Base-by-base conservation (phyloP, 2,797 vertebrate species). In the Gila robusta region DNA sequence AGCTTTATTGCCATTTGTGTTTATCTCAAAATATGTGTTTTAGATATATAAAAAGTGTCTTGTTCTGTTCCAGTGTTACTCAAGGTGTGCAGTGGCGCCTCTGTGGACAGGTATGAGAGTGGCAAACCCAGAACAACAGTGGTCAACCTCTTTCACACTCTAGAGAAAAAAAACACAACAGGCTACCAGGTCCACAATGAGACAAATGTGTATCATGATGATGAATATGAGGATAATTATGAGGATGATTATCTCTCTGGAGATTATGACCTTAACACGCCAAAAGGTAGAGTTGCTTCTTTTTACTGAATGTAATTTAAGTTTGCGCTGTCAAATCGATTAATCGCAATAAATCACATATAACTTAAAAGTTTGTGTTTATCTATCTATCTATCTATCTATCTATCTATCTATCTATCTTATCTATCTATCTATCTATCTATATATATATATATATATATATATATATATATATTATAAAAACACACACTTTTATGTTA, bases 21-120 rank as follows among this genome's bases (percentile, higher is more conserved):
- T 23, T 26, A 8, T 3, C 39, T 12, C 3, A 11, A 62, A 35
- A 39, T 67, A 26, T 23, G 44, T 67, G 5, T 84, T 78, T 39
- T 26, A 44, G 19, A 44, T 82, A 16, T 83, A 4, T 64, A 35
- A 54, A 35, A 54, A 37, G 41, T 21, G 19, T 39, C 32, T 66
- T n/a, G 10, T 80, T 78, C 47, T 87, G 59, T 87, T 87, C 6
- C 88, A 92, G 92, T 87, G 79, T 66, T 90, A 59, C 71, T 87
- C 79, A 86, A 84, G 59, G 54, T 87, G 35, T 89, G 82, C 79
- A 35, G 32, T 54, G 85, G 89, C 39, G 80, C 90, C 59, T 89
- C 90, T 37, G 19, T 66, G 37, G 86, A 79, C 59, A 69, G 78
- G 62, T 81, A 54, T 37, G 77, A 84, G 37, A 81, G 81, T 23